Conservation (phyloP, 2,797 vertebrate species). For the Mus spretus region DNA sequence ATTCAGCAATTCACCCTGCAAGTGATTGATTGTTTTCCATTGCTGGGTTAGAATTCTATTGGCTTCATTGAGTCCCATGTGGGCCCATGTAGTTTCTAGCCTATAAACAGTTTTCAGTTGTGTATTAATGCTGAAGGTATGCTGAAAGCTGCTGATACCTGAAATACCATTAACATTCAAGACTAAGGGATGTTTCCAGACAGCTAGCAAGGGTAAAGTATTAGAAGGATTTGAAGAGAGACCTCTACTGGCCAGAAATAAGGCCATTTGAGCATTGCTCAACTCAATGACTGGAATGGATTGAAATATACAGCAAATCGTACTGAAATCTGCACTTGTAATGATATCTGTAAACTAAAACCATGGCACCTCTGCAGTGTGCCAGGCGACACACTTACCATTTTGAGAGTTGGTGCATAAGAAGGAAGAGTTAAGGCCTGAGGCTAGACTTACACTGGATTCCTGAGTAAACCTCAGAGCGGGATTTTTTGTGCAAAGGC, state of each 20-base stretch:
- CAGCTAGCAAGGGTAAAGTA: not conserved
- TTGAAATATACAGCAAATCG: constrained; percentile 22
- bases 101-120: constrained; percentile 21
- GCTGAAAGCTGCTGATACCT: constrained; percentile 40
- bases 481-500: constrained; percentile 28
- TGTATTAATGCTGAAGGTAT: not conserved
- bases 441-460: not conserved
- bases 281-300: constrained; percentile 27
- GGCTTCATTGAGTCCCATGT: constrained; percentile 40
- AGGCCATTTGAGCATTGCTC: not conserved
- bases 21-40: constrained; percentile 28
- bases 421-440: not conserved
- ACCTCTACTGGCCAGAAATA: constrained; percentile 11
- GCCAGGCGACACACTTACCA: not conserved
- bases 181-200: constrained; percentile 58
- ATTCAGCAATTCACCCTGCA: constrained; percentile 9
- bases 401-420: constrained; percentile 45
- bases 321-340: constrained; percentile 42
- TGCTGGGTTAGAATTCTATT: constrained; percentile 1
- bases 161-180: constrained; percentile 60
- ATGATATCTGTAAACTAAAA: constrained; percentile 18
- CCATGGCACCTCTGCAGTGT: not conserved
- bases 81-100: not conserved
- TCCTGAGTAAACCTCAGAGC: not conserved
- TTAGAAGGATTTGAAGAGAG: constrained; percentile 50